These are phyloP conservation scores for Ceratotherium simum DNA, from an alignment of 2,113 vertebrate species.

Conservation along the genomic window DNA sequence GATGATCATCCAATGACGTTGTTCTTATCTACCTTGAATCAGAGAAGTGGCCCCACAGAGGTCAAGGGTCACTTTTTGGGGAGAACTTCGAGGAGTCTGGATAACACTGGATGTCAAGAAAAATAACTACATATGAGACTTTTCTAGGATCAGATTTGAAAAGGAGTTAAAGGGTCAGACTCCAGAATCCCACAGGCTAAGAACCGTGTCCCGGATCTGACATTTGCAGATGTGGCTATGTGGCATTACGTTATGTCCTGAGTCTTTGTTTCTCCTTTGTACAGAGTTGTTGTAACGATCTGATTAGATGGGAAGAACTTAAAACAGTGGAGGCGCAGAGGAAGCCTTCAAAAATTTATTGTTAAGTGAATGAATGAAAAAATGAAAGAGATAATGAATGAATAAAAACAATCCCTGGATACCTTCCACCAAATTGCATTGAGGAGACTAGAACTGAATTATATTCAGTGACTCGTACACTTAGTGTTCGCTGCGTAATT, in stretches of 20 bases:
- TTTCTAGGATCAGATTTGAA: not conserved
- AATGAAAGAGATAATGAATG: not conserved
- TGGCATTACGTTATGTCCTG: too few relatives aligned
- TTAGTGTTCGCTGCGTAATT: not conserved
- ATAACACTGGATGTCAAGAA: not conserved
- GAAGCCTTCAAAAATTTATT: not conserved
- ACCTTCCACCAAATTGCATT: not conserved
- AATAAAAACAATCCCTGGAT: not conserved
- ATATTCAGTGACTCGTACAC: not conserved
- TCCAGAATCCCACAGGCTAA: not conserved
- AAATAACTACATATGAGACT: not conserved
- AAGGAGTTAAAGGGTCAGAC: not conserved
- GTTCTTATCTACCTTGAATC: not conserved
- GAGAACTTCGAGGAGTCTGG: not conserved
- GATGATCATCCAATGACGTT: not conserved
- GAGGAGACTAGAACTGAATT: not conserved
- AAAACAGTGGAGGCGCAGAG: not conserved
- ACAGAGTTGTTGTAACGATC: not conserved
- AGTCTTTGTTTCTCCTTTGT: not conserved
- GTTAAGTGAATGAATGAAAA: not conserved
- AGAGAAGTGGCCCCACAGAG: not conserved
- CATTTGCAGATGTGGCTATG: too few relatives aligned
- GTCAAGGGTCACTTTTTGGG: not conserved
- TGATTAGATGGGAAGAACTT: not conserved
- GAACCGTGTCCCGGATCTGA: rapidly evolving